Conservation (phyloP, 2,797 vertebrate species). For the Kryptolebias ocellatus region DNA sequence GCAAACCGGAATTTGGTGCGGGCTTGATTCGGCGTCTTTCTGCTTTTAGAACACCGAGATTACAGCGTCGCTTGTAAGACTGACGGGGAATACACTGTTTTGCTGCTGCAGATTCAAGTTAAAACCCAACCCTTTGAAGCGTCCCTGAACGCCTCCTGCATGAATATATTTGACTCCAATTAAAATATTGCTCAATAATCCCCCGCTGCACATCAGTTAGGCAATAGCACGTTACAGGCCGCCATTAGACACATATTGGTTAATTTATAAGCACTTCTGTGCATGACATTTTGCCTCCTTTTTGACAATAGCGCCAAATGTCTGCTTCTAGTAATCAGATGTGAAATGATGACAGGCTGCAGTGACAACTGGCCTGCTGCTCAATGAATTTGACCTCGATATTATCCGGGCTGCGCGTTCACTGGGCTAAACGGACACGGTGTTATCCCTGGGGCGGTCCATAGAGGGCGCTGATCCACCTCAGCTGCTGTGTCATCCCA, state of each 20-base stretch:
- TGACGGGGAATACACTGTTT: not conserved
- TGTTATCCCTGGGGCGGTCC: not conserved
- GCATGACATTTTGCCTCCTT: slow-evolving; percentile 24
- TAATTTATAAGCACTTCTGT: slow-evolving; percentile 36
- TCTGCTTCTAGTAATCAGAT: not conserved
- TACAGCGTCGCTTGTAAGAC: not conserved
- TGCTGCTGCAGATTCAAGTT: slow-evolving; percentile 10
- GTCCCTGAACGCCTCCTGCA: not conserved
- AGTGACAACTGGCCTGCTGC: slow-evolving; percentile 12
- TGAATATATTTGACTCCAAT: not conserved
- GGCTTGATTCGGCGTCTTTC: not conserved
- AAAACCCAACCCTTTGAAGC: slow-evolving; percentile 10
- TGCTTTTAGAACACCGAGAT: not conserved
- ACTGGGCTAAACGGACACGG: slow-evolving; percentile 25
- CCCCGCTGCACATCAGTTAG: not conserved
- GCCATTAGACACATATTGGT: slow-evolving; percentile 25
- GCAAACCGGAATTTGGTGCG: not conserved
- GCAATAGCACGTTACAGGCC: slow-evolving; percentile 14
- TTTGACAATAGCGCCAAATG: too few relatives aligned
- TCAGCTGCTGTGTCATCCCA: slow-evolving; percentile 29
- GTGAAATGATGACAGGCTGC: slow-evolving; percentile 8
- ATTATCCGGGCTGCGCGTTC: slow-evolving; percentile 22
- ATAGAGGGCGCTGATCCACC: slow-evolving; percentile 72
- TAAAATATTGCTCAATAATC: not conserved
- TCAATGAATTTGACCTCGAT: slow-evolving; percentile 54